Evolutionary conservation across 2,797 vertebrate genomes (phyloP), one percentile per base, ranked within the genome.

Genomic region (Paramormyrops hopkinsi): DNA sequence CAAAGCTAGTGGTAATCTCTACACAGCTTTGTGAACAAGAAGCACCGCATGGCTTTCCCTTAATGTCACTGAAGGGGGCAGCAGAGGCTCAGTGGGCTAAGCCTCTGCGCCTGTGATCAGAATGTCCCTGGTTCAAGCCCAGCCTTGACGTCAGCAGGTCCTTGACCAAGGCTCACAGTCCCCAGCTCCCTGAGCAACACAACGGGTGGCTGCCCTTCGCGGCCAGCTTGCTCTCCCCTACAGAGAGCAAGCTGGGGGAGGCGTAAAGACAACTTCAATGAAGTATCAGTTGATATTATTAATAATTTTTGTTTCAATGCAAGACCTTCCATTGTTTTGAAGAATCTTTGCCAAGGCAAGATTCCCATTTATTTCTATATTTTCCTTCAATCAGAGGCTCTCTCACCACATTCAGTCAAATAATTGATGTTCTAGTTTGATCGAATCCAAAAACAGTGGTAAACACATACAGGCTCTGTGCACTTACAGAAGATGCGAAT

Each of bases 401-500:
- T 41, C 12, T 14, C 29, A 19, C 2, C 29, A 41, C 37, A 29
- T 73, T 37, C 29, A 37, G 33, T 19, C 9, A 12, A 76, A 76
- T 41, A 41, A 76, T 5, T 76, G 11, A 17, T 17, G 65, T 17
- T 76, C 37, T 12, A 76, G 33, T 41, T 76, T 69, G 9, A 29
- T 69, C 25, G 33, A 33, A 69, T 69, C 65, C 65, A 69, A 33
- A 83, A 50, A 25, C 0, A 2, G 44, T 25, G 19, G 83, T 29
- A 44, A 22, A 62, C 19, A 9, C 19, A 88, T 44, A 48, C 56
- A 12, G 6, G 6, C 33, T 86, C 50, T 7, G 50, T 56, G 50
- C 25, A 96, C 98, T 0, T 93, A 99, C 98, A 88, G 98, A 98
- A 8, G 97, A 96, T 0, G 97, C 96, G 0, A 98, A 97, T 92